Base-by-base conservation (phyloP, 2,797 vertebrate species). In the Acanthornis magna region DNA sequence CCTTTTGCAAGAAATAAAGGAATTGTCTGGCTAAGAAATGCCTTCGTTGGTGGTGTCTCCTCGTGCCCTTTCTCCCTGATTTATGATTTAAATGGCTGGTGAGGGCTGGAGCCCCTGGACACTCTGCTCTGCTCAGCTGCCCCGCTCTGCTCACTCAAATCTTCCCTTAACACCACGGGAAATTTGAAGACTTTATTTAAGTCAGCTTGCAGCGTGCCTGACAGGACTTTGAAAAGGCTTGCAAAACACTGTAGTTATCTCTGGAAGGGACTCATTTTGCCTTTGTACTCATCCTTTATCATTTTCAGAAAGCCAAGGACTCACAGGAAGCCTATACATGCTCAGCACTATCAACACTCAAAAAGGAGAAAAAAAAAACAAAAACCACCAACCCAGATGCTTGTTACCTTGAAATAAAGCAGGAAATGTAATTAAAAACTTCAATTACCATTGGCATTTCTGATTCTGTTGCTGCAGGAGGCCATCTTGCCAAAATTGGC, bases 401-500 rank as follows among this genome's bases (percentile, higher is more conserved):
- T 83, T 34, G 6, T 48, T 91, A 51, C 79, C 43, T 68, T 70
- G 23, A 77, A 87, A 91, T 80, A 96, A 91, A 93, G 79, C 66
- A 93, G 51, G 43, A 96, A 93, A 89, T 34, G 45, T 68, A 89
- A 93, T 93, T 85, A 91, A 87, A 95, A 65, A 60, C 65, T 80
- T 85, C 51, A 91, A 88, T 81, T 93, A 91, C 36, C 27, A 34
- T 4, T 89, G 91, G 76, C 75, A 85, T 94, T 92, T 95, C 78
- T 79, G 72, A 92, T 66, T 77, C 72, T 77, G 34, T 4, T 95
- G 65, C 91, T 91, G 54, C 57, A 75, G 78, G 86, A 94, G 61
- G 54, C 68, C 72, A 80, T 4, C 72, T 80, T 88, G 50, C 68
- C 91, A 86, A 80, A 89, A 83, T 0, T 68, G 75, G 61, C 61